phyloP scores from a whole-genome alignment of 2,888 invertebrate genomes.

The Lagria hirta region DNA sequence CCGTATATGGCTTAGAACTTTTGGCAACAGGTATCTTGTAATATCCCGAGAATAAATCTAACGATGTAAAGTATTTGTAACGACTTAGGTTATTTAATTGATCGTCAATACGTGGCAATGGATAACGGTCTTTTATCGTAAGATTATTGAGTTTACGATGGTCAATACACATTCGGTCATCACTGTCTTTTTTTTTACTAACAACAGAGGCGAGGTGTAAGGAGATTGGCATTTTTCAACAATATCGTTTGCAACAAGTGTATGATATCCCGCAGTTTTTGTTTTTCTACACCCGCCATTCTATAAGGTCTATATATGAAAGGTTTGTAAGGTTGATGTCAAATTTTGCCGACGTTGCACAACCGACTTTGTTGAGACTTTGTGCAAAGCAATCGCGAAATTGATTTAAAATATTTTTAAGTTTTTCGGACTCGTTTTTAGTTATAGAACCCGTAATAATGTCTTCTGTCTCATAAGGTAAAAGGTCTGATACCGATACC shows the following conservation, averaged over 20 bases:
- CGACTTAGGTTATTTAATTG: neutral
- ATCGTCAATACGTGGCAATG: constrained; percentile 2
- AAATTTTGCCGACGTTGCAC: too few relatives aligned
- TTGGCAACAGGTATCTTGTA: neutral
- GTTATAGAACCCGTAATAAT: too few relatives aligned
- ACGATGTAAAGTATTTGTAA: constrained; percentile 1
- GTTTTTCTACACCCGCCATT: too few relatives aligned
- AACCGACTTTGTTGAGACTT: too few relatives aligned
- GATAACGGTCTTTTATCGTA: constrained; percentile 3
- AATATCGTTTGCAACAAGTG: neutral
- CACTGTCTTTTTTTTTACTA: neutral
- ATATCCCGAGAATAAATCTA: neutral
- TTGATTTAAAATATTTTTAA: too few relatives aligned
- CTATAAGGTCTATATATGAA: too few relatives aligned
- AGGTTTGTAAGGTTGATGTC: too few relatives aligned
- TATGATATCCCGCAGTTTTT: too few relatives aligned
- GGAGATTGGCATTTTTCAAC: neutral
- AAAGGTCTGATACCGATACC: too few relatives aligned
- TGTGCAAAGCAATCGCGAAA: too few relatives aligned
- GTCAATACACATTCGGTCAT: constrained; percentile 1
- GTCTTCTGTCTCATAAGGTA: too few relatives aligned
- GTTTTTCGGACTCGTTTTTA: too few relatives aligned
- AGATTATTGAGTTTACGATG: neutral
- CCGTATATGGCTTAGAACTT: neutral
- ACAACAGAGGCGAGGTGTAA: neutral